phyloP scores from a whole-genome alignment of 2,797 vertebrate genomes.

The Chaetodon trifasciatus region DNA sequence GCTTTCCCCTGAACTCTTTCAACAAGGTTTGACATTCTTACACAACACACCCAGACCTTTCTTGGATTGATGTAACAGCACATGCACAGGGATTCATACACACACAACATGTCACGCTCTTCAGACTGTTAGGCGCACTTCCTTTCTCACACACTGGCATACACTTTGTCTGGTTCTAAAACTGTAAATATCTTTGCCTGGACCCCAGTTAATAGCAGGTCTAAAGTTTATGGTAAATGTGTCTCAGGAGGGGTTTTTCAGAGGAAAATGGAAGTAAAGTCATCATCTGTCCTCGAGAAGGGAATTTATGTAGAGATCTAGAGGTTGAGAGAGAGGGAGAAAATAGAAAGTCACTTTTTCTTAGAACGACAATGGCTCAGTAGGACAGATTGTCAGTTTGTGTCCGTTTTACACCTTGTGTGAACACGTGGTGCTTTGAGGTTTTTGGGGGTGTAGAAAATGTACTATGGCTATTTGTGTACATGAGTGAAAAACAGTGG shows the following conservation, averaged over 20 bases:
- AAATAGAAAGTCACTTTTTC: neutral
- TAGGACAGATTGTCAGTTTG: neutral
- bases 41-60: conserved; percentile 1
- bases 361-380: neutral
- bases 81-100: neutral
- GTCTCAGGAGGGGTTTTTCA: neutral
- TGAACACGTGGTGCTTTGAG: neutral
- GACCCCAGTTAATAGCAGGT: neutral
- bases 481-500: neutral
- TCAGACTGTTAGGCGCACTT: neutral
- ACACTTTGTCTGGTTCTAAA: neutral
- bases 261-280: neutral
- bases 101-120: neutral
- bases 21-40: neutral
- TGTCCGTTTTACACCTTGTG: neutral
- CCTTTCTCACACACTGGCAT: conserved; percentile 5
- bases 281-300: neutral
- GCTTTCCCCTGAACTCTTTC: conserved; percentile 11
- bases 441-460: neutral
- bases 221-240: neutral
- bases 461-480: neutral
- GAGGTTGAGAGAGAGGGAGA: conserved; percentile 5
- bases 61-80: neutral
- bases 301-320: neutral
- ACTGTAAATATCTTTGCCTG: conserved; percentile 18